These are phyloP conservation scores for Hemitrygon akajei DNA, from an alignment of 2,797 vertebrate genomes.

Conservation along the genomic window DNA sequence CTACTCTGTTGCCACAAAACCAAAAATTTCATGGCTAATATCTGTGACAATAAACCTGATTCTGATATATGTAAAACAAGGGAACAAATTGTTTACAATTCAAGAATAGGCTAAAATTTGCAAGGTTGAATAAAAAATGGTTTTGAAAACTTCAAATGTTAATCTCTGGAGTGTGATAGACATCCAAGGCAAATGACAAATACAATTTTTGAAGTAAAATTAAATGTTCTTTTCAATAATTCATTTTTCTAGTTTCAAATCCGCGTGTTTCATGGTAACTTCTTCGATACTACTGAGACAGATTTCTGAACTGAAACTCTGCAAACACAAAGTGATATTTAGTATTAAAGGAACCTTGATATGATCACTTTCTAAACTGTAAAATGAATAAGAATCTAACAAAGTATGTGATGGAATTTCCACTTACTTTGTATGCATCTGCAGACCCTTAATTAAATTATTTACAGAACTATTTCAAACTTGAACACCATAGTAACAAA, in stretches of 20 bases:
- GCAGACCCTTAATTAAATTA: not conserved
- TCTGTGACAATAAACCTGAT: too few relatives aligned
- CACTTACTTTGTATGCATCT: not conserved
- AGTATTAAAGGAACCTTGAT: not conserved
- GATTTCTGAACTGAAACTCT: not conserved
- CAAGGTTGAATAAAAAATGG: not conserved
- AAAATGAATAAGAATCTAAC: not conserved
- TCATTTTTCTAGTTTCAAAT: not conserved
- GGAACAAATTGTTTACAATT: not conserved
- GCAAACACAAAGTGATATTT: not conserved
- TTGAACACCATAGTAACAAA: not conserved
- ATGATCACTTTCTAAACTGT: not conserved
- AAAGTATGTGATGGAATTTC: too few relatives aligned
- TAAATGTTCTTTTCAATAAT: not conserved
- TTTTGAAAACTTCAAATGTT: constrained; percentile 22
- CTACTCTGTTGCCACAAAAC: too few relatives aligned
- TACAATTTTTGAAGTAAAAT: not conserved
- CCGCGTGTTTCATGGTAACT: not conserved
- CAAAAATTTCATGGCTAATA: too few relatives aligned
- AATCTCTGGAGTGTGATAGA: not conserved
- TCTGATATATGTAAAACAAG: not conserved
- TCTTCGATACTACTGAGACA: not conserved
- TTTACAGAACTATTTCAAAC: constrained; percentile 10
- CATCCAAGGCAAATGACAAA: not conserved
- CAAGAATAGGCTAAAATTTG: not conserved